phyloP scores from a whole-genome alignment of 2,888 invertebrate species.

The Lepidochitona cinerea region DNA sequence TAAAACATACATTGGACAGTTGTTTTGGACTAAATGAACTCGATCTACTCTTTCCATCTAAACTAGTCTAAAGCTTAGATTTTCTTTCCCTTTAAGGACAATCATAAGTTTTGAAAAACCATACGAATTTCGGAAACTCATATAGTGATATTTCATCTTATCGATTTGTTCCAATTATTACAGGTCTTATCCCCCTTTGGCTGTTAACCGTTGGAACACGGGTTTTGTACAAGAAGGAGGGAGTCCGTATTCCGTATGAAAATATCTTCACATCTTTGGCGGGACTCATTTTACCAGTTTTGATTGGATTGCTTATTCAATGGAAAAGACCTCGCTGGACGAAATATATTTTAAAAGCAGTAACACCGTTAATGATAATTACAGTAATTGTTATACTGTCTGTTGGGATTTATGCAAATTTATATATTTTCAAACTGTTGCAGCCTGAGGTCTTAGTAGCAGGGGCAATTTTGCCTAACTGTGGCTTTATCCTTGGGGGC shows the following conservation, averaged over 20 bases:
- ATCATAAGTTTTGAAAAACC: no score
- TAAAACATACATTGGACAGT: no score
- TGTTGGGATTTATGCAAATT: constrained; percentile 71
- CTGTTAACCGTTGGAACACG: constrained; percentile 71
- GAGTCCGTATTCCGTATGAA: constrained; percentile 68
- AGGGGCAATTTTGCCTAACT: constrained; percentile 71
- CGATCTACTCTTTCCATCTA: no score
- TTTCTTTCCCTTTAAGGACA: no score
- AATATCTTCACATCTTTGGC: constrained; percentile 71
- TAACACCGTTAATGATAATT: constrained; percentile 70
- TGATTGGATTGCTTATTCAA: constrained; percentile 71
- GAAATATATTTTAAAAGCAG: constrained; percentile 60
- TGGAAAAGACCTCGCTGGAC: constrained; percentile 64
- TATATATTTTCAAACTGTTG: constrained; percentile 71
- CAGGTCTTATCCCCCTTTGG: constrained; percentile 74
- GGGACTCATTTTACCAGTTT: constrained; percentile 71
- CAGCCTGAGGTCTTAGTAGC: constrained; percentile 61
- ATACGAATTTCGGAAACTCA: no score
- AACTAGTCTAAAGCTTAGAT: no score
- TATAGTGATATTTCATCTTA: no score
- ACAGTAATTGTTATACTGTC: constrained; percentile 71
- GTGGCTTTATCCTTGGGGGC: constrained; percentile 72
- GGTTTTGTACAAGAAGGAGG: constrained; percentile 55
- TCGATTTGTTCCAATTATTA: constrained; percentile 32
- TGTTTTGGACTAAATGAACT: no score